Evolutionary conservation across 2,113 vertebrate genomes (phyloP).

Genomic region (Pterophyllum scalare): DNA sequence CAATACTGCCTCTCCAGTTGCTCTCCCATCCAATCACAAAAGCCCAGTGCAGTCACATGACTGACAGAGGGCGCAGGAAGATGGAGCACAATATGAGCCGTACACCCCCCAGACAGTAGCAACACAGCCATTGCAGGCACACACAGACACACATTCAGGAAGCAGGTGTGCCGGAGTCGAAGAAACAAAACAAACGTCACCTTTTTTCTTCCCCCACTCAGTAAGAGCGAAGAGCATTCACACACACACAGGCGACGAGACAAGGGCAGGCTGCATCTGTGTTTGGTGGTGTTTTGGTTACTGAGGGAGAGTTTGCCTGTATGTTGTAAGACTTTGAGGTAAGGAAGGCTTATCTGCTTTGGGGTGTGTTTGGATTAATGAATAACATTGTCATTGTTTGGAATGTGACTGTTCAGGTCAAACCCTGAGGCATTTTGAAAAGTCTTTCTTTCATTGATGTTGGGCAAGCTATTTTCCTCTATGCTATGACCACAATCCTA

Average conservation of each 20-base stretch:
- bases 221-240: constrained; percentile 12
- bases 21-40: constrained; percentile 68
- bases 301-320: constrained; percentile 32
- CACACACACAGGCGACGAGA: not conserved
- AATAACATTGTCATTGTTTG: constrained; percentile 24
- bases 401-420: constrained; percentile 49
- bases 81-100: constrained; percentile 70
- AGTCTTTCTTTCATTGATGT: constrained; percentile 1
- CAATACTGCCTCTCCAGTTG: constrained; percentile 44
- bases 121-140: constrained; percentile 34
- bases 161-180: constrained; percentile 37
- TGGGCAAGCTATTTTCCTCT: not conserved
- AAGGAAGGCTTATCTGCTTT: constrained; percentile 28
- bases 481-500: not conserved
- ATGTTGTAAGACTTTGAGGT: constrained; percentile 49
- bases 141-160: constrained; percentile 39
- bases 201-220: not conserved
- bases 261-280: constrained; percentile 3
- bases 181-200: constrained; percentile 11
- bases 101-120: constrained; percentile 66
- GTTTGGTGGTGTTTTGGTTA: constrained; percentile 29
- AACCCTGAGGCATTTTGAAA: constrained; percentile 29
- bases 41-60: constrained; percentile 68
- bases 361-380: constrained; percentile 48
- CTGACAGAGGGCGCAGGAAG: constrained; percentile 76